Base-by-base conservation (phyloP, 1,140 invertebrate genomes). In the Myzus persicae region DNA sequence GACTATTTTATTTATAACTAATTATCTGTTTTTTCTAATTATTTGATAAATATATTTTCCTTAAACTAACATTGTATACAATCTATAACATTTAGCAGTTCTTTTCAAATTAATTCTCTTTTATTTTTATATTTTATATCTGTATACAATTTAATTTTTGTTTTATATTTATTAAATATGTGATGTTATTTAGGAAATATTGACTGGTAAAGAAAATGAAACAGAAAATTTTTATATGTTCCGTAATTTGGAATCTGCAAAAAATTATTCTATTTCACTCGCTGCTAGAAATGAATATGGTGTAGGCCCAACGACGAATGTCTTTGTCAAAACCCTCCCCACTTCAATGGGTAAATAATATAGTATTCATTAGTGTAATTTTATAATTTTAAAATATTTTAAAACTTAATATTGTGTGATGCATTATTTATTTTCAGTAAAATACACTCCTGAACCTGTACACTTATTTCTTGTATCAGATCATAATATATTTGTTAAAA, bases 241-340 rank as follows among this genome's bases (percentile, higher is more conserved):
- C 94, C 96, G 97, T 96, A 97, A 97, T 94, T 95, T 99, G 42
- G 95, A 96, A 94, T 96, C 98, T 0, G 96, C 96, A n/a, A 96
- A 96, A 26, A 97, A 97, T 93, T 99, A 99, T 95, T 96, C 96
- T 18, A 95, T 99, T 5, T 96, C 97, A 7, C 96, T 99, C 22
- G 96, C 97, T 0, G 98, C 98, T 96, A 96, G 97, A 94, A 99
- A 99, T 95, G 96, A 96, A 2, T 96, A 97, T 42, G 98, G 98
- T 0, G 97, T 97, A 94, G 98, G 98, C 38, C 97, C 97, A 0
- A 95, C 96, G 5, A 96, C 96, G 6, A 95, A 95, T 7, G 96
- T 96, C 11, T 95, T 95, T 59, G 96, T 98, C 24, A 96, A 96
- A 8, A 98, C 98, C 4, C 96, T 96, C 3, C 95, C 96, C 26